Percentiles rank a stretch among this genome's conserved stretches.
Conservation (phyloP, 2,113 vertebrate species). For the Lamprologus tigripictilis region DNA sequence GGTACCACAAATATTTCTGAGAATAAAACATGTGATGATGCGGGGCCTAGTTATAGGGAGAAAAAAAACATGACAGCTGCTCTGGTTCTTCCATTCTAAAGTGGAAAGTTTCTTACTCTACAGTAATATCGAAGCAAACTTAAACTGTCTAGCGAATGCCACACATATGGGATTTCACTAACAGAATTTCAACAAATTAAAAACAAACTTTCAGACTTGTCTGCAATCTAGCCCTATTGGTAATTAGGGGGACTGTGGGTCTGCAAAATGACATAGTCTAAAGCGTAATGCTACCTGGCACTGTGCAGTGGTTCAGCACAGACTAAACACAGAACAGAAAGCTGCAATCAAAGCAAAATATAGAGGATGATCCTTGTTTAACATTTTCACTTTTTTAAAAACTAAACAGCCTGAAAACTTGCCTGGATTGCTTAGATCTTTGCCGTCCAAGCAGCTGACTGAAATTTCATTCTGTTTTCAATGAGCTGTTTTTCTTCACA, state of each 20-base stretch:
- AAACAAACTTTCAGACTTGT: neutral
- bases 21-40: conserved; percentile 6
- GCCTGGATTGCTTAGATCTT: neutral
- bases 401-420: neutral
- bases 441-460: neutral
- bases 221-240: neutral
- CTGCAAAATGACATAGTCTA: neutral
- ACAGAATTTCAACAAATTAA: neutral
- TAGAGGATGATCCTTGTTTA: neutral
- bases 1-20: conserved; percentile 6
- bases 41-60: neutral
- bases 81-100: conserved; percentile 5
- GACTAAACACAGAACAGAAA: neutral
- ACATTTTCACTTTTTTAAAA: neutral
- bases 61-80: neutral
- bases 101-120: neutral
- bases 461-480: neutral
- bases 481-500: neutral
- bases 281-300: neutral
- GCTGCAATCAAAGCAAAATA: neutral
- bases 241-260: neutral
- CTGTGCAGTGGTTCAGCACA: neutral
- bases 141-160: neutral
- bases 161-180: neutral
- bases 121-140: neutral